phyloP scores from a whole-genome alignment of 2,888 invertebrate genomes.

The Andrena trimmerana region DNA sequence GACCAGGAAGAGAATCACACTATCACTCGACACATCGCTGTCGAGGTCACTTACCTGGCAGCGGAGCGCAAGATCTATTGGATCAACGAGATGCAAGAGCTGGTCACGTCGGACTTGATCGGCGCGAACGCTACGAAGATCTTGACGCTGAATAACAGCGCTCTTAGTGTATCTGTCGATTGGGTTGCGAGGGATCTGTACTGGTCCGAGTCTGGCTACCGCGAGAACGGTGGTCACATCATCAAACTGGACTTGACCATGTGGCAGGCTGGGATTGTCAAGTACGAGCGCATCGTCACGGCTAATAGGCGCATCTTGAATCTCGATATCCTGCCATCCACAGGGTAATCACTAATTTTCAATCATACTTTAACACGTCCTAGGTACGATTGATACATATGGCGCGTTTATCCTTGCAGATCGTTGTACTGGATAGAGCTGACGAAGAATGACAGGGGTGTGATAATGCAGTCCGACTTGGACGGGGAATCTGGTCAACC shows the following conservation, averaged over 20 bases:
- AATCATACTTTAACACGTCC: too few relatives aligned
- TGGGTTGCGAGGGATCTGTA: slow-evolving; percentile 95
- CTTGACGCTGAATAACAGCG: slow-evolving; percentile 87
- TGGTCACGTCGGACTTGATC: slow-evolving; percentile 88
- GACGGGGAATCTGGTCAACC: slow-evolving; percentile 87
- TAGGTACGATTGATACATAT: neutral
- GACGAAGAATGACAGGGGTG: slow-evolving; percentile 87
- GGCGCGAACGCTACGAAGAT: slow-evolving; percentile 87
- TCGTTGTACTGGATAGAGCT: slow-evolving; percentile 92
- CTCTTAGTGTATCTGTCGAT: slow-evolving; percentile 91
- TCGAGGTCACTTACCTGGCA: slow-evolving; percentile 89
- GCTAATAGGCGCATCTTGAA: slow-evolving; percentile 88
- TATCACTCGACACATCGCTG: slow-evolving; percentile 89
- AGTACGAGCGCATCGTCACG: slow-evolving; percentile 86
- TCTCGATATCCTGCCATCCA: slow-evolving; percentile 91
- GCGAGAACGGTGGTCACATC: slow-evolving; percentile 85
- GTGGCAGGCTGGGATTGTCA: slow-evolving; percentile 85
- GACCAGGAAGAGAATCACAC: slow-evolving; percentile 89
- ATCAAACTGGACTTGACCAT: slow-evolving; percentile 89
- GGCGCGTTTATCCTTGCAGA: slow-evolving; percentile 82
- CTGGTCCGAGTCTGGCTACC: slow-evolving; percentile 90
- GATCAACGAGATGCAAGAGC: slow-evolving; percentile 92
- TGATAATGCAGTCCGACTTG: slow-evolving; percentile 88
- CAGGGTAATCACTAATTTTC: slow-evolving; percentile 86
- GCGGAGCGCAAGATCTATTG: slow-evolving; percentile 92